phyloP scores from a whole-genome alignment of 2,888 invertebrate genomes.

The Campopleginae sp. region DNA sequence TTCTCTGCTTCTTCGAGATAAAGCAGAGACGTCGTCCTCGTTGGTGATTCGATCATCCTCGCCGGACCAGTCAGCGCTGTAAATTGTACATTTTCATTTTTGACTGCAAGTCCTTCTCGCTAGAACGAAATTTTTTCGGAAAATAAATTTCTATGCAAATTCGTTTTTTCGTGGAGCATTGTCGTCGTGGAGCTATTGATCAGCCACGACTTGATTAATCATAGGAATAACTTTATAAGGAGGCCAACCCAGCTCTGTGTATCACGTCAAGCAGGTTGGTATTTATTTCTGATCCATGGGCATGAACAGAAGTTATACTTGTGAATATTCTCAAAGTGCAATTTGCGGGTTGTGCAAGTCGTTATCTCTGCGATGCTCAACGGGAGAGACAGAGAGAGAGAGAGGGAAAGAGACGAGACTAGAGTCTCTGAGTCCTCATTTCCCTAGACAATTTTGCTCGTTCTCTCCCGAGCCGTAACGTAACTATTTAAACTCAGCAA shows the following conservation, averaged over 20 bases:
- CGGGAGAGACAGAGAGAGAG: neutral
- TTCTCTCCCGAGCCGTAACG: slow-evolving; percentile 9
- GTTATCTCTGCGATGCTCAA: neutral
- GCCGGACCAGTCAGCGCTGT: slow-evolving; percentile 79
- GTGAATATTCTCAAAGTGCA: slow-evolving; percentile 25
- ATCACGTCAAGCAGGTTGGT: slow-evolving; percentile 30
- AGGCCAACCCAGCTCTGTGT: neutral
- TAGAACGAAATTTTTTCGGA: no score
- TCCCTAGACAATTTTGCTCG: slow-evolving; percentile 36
- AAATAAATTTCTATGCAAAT: no score
- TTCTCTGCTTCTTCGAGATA: slow-evolving; percentile 64
- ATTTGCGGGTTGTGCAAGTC: slow-evolving; percentile 8
- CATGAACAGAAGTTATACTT: neutral
- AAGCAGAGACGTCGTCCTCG: slow-evolving; percentile 71
- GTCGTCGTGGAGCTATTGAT: no score
- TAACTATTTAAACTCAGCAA: slow-evolving; percentile 20
- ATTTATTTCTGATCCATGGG: slow-evolving; percentile 8
- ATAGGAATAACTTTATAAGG: neutral
- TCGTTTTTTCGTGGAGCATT: no score
- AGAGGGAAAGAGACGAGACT: neutral
- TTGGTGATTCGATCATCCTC: slow-evolving; percentile 69
- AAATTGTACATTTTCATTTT: neutral
- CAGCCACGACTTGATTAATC: neutral
- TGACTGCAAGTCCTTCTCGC: no score
- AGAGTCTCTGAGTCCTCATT: slow-evolving; percentile 20